Evolutionary conservation across 2,113 vertebrate species (phyloP), one percentile per base, ranked within the genome.

Genomic region (Osmerus mordax): DNA sequence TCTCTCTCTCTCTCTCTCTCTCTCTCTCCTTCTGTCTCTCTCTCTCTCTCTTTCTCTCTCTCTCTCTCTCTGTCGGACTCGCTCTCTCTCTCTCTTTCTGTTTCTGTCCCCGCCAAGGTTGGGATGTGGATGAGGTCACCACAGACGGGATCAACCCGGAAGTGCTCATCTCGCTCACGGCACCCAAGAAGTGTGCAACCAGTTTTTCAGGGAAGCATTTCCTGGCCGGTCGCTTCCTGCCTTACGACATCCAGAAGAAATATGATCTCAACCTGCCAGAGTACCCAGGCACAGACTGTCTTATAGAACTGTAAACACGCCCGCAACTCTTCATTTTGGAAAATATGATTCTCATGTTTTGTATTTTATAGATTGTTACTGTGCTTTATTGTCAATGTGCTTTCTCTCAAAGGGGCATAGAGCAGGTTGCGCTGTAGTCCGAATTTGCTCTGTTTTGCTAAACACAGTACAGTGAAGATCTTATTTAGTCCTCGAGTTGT

Each of bases 241-340:
- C 97, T 0, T 94, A 95, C 25, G 97, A 98, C 18, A 88, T 98
- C 82, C 96, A 95, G 87, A 95, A 95, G 78, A 98, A 97, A 89
- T 98, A 95, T 0, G 94, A 95, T 70, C 92, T 98, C 65, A 93
- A 95, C 84, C 91, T 93, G 14, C 97, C 96, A 0, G 91, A 92
- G 2, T 98, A 94, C 79, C 84, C 94, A 0, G 95, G 94, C 87
- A 96, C 95, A 72, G 97, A 98, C 82, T 93, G 92, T 78, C 89
- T 98, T 77, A 91, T 96, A 84, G 89, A 94, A 66, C 89, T 97
- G 82, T 96, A 93, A 92, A 65, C 75, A 56, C 9, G 63, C 60
- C 56, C 73, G 74, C 77, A 53, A 36, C 58, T 56, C 55, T 54
- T 79, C 66, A 73, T 80, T 87, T 86, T 77, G 32, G 75, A 78